phyloP scores from a whole-genome alignment of 2,113 vertebrate genomes.

The Lanius ludovicianus region DNA sequence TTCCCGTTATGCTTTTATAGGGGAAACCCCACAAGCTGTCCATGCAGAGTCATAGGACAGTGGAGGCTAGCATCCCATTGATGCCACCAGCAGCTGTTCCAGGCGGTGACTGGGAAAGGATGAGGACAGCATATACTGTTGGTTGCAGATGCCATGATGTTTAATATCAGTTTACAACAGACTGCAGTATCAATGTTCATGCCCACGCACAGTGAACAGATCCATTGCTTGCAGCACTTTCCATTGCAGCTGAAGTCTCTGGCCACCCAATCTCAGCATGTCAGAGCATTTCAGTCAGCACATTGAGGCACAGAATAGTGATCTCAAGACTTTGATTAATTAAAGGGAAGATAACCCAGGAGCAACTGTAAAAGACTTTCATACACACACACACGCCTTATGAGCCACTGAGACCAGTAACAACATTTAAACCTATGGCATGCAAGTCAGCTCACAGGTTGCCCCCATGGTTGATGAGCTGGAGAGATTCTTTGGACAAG shows the following conservation, averaged over 20 bases:
- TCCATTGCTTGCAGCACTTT: not conserved
- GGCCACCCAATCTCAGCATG: accelerated
- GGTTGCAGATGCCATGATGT: not conserved
- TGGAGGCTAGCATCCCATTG: accelerated
- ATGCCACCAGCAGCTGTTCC: not conserved
- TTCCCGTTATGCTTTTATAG: not conserved
- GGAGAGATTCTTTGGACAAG: not conserved
- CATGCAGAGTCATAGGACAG: not conserved
- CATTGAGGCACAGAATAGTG: not conserved
- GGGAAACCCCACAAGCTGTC: not conserved
- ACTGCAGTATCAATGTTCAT: accelerated
- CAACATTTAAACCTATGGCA: not conserved
- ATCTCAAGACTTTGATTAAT: not conserved
- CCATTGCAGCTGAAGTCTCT: not conserved
- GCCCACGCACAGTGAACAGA: accelerated
- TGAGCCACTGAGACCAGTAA: not conserved
- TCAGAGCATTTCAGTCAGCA: not conserved
- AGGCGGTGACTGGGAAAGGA: not conserved
- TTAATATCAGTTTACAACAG: not conserved
- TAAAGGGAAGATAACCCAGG: not conserved
- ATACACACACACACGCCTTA: no score
- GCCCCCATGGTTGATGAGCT: not conserved
- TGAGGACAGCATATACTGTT: accelerated
- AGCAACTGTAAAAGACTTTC: not conserved
- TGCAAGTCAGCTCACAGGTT: accelerated